Conservation (phyloP, 2,888 invertebrate species). For the Chymomyza caudatula region DNA sequence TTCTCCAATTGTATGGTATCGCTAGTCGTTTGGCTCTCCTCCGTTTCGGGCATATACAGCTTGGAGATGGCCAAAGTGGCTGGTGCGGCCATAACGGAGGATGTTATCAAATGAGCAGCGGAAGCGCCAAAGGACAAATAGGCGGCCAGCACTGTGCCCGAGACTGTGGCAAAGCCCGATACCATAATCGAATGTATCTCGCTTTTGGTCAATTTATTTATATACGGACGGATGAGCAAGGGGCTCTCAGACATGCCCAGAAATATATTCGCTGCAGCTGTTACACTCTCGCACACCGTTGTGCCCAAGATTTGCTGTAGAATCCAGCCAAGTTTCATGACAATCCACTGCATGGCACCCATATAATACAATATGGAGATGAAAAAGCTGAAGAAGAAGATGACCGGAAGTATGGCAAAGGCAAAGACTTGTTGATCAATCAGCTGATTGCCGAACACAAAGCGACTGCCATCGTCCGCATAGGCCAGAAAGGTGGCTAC, state of each 20-base stretch:
- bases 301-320: constrained; percentile 87
- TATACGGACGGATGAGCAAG: constrained; percentile 91
- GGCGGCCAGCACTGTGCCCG: constrained; percentile 94
- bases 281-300: constrained; percentile 96
- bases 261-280: constrained; percentile 95
- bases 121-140: constrained; percentile 94
- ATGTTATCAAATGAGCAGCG: constrained; percentile 92
- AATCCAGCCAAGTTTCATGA: constrained; percentile 88
- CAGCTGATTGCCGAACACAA: constrained; percentile 88
- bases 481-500: constrained; percentile 88
- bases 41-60: constrained; percentile 94
- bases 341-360: constrained; percentile 92
- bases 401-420: constrained; percentile 93
- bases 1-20: constrained; percentile 86
- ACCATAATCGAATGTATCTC: constrained; percentile 96
- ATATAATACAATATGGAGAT: constrained; percentile 93
- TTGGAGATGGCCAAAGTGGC: constrained; percentile 94
- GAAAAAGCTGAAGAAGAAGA: constrained; percentile 95
- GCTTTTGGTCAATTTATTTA: constrained; percentile 88
- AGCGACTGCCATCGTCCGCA: constrained; percentile 87
- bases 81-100: constrained; percentile 97
- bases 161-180: constrained; percentile 96
- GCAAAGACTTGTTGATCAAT: constrained; percentile 86
- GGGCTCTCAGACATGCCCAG: constrained; percentile 96
- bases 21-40: constrained; percentile 86